Percentiles rank a stretch among this genome's conserved stretches.
phyloP scores from a whole-genome alignment of 2,797 vertebrate species.

The Streptopelia turtur region DNA sequence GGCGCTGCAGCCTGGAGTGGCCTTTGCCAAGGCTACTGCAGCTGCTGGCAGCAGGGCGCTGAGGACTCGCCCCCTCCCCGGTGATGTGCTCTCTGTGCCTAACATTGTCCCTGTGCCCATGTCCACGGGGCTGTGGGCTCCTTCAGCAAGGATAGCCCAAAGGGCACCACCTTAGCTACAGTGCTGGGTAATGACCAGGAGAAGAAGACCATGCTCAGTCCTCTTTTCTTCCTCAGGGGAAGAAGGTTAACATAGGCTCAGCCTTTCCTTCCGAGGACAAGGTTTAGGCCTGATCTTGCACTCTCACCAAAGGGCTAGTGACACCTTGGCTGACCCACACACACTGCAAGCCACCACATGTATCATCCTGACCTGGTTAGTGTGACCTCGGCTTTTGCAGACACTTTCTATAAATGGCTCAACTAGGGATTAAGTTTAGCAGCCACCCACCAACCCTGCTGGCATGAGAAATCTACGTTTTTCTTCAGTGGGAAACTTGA shows the following conservation, averaged over 20 bases:
- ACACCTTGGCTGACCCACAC: accelerated
- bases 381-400: not conserved
- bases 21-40: accelerated
- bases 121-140: not conserved
- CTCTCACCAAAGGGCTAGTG: accelerated
- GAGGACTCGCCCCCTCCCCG: too few relatives aligned
- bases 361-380: accelerated
- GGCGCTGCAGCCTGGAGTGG: not conserved
- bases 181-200: accelerated
- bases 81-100: not conserved
- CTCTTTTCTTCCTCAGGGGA: not conserved
- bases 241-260: accelerated
- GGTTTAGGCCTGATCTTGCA: too few relatives aligned
- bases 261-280: too few relatives aligned
- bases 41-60: not conserved
- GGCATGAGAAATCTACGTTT: not conserved
- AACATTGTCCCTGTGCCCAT: accelerated
- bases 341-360: accelerated
- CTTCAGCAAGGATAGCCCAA: not conserved
- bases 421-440: not conserved
- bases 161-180: too few relatives aligned
- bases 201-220: too few relatives aligned
- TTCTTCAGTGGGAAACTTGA: not conserved
- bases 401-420: not conserved
- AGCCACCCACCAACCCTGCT: not conserved